phyloP scores from a whole-genome alignment of 2,888 invertebrate genomes.

The Tenthredo mesomela region DNA sequence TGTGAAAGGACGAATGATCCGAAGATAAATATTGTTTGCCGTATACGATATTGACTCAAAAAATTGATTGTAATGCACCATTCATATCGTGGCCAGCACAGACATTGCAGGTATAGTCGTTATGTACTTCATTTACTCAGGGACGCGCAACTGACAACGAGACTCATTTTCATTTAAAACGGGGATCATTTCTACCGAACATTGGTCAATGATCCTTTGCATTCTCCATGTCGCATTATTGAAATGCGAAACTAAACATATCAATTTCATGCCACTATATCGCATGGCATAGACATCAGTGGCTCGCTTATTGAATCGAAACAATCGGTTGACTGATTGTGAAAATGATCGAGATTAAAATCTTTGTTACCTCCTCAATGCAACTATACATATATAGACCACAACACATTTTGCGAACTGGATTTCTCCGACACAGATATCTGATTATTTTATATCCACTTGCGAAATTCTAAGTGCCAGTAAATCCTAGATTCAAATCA shows the following conservation, averaged over 20 bases:
- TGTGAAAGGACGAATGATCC: background rate
- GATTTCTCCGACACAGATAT: background rate
- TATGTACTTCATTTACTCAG: background rate
- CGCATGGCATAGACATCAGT: background rate
- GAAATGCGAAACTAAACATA: slow-evolving; percentile 5
- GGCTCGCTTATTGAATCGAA: slow-evolving; percentile 4
- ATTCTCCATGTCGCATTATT: slow-evolving; percentile 8
- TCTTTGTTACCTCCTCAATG: no score
- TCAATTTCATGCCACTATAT: background rate
- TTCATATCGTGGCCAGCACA: background rate
- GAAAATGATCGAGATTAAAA: background rate
- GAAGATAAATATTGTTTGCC: background rate
- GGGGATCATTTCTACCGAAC: background rate
- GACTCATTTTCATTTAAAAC: background rate
- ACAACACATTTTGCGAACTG: background rate
- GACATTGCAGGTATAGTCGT: background rate
- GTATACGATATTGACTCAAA: background rate
- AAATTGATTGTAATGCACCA: background rate
- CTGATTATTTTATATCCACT: background rate
- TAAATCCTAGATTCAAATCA: background rate
- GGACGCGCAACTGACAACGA: no score
- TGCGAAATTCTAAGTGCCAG: background rate
- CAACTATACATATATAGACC: no score
- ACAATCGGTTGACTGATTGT: background rate
- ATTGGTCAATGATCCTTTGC: background rate